These are phyloP conservation scores for Theonella swinhoei DNA, from an alignment of 37 sponge, comb jelly and placozoan species.

Conservation along the genomic window DNA sequence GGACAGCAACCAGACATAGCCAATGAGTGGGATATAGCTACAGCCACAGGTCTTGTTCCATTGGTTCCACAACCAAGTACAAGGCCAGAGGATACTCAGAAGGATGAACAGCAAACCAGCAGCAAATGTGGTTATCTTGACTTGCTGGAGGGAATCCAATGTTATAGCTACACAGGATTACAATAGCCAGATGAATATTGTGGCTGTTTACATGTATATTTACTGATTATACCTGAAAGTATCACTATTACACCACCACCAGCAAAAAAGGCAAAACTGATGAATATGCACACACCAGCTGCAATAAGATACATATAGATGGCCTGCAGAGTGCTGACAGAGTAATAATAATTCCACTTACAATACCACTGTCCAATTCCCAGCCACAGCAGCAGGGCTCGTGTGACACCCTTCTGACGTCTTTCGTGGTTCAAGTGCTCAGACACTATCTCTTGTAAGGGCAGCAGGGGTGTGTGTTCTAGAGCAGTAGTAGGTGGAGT, in stretches of 20 bases:
- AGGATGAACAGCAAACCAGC: neutral
- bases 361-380: constrained; percentile 4
- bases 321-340: no score
- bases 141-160: neutral
- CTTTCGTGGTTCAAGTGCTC: no score
- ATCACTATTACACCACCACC: neutral
- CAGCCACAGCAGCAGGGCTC: constrained; percentile 1
- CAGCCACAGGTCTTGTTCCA: neutral
- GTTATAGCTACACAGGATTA: neutral
- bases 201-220: neutral
- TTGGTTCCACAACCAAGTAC: constrained; percentile 1
- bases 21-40: neutral
- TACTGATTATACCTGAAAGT: neutral
- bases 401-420: neutral
- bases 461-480: no score
- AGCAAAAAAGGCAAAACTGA: neutral
- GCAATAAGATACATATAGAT: neutral
- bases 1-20: neutral
- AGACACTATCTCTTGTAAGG: no score
- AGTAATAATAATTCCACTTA: no score
- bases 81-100: constrained; percentile 1
- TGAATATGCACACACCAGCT: neutral
- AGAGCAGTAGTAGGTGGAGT: no score
- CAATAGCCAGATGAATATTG: no score
- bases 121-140: neutral